These are phyloP conservation scores for Arbacia lixula DNA, from an alignment of 53 echinoderm and acorn worm species.

Conservation along the genomic window DNA sequence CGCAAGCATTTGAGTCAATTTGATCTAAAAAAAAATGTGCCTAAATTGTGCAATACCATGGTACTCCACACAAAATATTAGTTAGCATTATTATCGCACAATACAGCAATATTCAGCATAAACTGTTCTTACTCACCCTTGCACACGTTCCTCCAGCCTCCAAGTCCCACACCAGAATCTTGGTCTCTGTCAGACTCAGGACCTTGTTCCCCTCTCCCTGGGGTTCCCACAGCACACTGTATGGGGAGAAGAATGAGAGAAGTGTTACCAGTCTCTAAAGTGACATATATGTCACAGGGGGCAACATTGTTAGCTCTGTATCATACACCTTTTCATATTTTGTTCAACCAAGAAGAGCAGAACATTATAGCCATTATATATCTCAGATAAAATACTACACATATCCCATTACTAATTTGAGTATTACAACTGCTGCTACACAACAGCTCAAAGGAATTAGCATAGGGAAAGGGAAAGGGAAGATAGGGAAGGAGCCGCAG, in stretches of 20 bases:
- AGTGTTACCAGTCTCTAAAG: background rate
- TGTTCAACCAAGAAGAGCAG: no score
- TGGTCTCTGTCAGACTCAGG: conserved; percentile 76
- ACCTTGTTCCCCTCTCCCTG: conserved; percentile 91
- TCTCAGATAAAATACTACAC: no score
- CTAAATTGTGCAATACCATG: background rate
- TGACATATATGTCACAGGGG: no score
- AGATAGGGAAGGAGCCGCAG: no score
- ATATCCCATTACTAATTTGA: no score
- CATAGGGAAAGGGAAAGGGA: no score
- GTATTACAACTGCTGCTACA: no score
- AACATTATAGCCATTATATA: no score
- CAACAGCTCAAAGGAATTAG: no score
- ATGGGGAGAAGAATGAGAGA: background rate
- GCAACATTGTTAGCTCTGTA: no score
- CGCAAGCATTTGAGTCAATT: no score
- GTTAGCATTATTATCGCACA: background rate
- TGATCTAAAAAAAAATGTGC: background rate
- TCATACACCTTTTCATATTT: no score
- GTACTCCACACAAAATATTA: background rate
- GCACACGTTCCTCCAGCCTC: conserved; percentile 76
- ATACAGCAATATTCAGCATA: background rate
- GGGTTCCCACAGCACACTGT: conserved; percentile 95
- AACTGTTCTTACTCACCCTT: conserved; percentile 61
- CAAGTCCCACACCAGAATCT: conserved; percentile 90